These are phyloP conservation scores for Lymantria monacha DNA, from an alignment of 2,888 invertebrate genomes.

Conservation along the genomic window DNA sequence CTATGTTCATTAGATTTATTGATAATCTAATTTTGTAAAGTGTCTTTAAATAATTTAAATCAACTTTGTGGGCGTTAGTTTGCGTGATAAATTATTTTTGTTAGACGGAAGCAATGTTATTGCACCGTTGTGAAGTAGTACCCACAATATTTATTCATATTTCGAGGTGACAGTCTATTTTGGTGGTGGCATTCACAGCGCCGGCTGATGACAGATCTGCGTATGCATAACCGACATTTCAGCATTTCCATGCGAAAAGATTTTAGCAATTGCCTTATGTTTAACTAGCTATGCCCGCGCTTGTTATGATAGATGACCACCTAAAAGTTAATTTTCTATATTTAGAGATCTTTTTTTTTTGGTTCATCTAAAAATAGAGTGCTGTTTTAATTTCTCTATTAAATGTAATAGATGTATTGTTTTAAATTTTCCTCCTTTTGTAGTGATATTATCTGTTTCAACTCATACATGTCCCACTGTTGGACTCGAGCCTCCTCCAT, in stretches of 20 bases:
- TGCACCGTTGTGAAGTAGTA: conserved; percentile 45
- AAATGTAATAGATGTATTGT: too few relatives aligned
- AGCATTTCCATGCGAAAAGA: conserved; percentile 21
- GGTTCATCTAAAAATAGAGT: too few relatives aligned
- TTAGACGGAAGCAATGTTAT: conserved; percentile 37
- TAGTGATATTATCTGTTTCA: too few relatives aligned
- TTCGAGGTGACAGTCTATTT: conserved; percentile 64
- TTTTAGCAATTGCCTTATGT: too few relatives aligned
- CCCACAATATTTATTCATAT: conserved; percentile 53
- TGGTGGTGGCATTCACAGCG: conserved; percentile 35
- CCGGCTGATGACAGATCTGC: conserved; percentile 39
- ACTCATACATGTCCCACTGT: too few relatives aligned
- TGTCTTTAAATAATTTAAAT: conserved; percentile 18
- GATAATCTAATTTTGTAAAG: not conserved
- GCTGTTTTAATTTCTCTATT: too few relatives aligned
- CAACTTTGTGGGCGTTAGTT: conserved; percentile 23
- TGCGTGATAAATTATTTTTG: conserved; percentile 29
- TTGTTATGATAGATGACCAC: too few relatives aligned
- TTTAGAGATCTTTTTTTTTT: too few relatives aligned
- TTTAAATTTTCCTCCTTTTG: too few relatives aligned
- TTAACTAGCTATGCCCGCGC: too few relatives aligned
- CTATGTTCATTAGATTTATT: not conserved
- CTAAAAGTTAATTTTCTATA: too few relatives aligned
- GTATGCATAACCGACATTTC: conserved; percentile 28
- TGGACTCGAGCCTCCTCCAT: too few relatives aligned